Evolutionary conservation across 2,797 vertebrate species (phyloP).

Genomic region (Rhabdomys pumilio): DNA sequence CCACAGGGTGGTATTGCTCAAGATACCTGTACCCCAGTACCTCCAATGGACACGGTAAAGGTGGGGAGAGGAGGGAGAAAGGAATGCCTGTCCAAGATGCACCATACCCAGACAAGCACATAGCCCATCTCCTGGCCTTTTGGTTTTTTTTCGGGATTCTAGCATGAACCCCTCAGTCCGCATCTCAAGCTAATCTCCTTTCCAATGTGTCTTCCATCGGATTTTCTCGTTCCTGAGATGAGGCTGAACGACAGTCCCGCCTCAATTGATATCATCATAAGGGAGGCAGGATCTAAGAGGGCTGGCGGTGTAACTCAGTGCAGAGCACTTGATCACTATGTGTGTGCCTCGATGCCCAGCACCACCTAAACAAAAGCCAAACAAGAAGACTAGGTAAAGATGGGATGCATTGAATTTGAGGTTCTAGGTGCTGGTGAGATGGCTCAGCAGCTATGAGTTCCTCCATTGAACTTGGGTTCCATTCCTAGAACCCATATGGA

Average conservation of each 20-base stretch:
- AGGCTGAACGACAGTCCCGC: not conserved
- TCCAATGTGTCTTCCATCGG: not conserved
- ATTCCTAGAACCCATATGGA: not conserved
- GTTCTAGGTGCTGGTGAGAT: not conserved
- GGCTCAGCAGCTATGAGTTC: not conserved
- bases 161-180: not conserved
- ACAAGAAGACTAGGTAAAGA: not conserved
- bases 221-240: not conserved
- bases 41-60: not conserved
- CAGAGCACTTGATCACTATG: not conserved
- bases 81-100: not conserved
- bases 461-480: not conserved
- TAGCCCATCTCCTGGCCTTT: not conserved
- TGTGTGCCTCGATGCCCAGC: not conserved
- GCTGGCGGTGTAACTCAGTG: not conserved
- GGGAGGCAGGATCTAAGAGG: not conserved
- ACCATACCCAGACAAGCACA: not conserved
- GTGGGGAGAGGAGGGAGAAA: not conserved
- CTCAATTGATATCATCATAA: not conserved
- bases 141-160: not conserved
- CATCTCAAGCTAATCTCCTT: not conserved
- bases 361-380: not conserved
- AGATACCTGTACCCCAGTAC: not conserved
- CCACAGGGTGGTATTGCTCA: not conserved
- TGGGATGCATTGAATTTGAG: not conserved